These are phyloP conservation scores for Gadopsis marmoratus DNA, from an alignment of 2,797 vertebrate species.

Conservation along the genomic window DNA sequence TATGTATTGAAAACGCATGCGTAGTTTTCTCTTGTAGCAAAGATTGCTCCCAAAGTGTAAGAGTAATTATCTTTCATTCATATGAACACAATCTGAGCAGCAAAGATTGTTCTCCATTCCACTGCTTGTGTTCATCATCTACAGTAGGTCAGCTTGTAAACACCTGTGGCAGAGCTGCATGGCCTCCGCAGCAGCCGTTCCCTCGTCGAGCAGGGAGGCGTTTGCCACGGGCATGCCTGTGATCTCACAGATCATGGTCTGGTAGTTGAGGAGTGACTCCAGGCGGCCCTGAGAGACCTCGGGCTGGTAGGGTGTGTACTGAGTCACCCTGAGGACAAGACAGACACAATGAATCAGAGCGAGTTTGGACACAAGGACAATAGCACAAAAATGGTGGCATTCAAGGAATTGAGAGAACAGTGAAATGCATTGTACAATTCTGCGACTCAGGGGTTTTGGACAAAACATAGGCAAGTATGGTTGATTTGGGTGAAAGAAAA, in stretches of 20 bases:
- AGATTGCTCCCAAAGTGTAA: neutral
- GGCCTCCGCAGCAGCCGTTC: slow-evolving; percentile 96
- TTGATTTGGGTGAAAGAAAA: slow-evolving; percentile 30
- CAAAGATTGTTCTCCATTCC: neutral
- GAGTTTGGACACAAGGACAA: slow-evolving; percentile 38
- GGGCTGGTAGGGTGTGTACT: slow-evolving; percentile 98
- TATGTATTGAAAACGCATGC: neutral
- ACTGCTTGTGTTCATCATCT: neutral
- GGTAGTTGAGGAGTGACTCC: slow-evolving; percentile 97
- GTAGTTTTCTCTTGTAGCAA: neutral
- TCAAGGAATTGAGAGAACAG: slow-evolving; percentile 39
- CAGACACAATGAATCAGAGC: slow-evolving; percentile 28
- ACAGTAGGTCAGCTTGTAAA: neutral
- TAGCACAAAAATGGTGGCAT: slow-evolving; percentile 39
- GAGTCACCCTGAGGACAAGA: slow-evolving; percentile 90
- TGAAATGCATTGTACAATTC: slow-evolving; percentile 46
- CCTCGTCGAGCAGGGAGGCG: slow-evolving; percentile 95
- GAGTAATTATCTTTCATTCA: neutral
- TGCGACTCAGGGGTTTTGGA: slow-evolving; percentile 1
- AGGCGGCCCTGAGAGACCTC: slow-evolving; percentile 97
- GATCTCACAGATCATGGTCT: slow-evolving; percentile 98
- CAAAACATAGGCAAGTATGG: slow-evolving; percentile 14
- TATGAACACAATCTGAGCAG: neutral
- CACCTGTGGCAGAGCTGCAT: slow-evolving; percentile 99
- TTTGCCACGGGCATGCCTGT: slow-evolving; percentile 96